A percentile compares a stretch with the other conserved stretches of the same genome.
These are phyloP conservation scores for Eidolon helvum DNA, from an alignment of 2,113 vertebrate genomes.

Conservation along the genomic window DNA sequence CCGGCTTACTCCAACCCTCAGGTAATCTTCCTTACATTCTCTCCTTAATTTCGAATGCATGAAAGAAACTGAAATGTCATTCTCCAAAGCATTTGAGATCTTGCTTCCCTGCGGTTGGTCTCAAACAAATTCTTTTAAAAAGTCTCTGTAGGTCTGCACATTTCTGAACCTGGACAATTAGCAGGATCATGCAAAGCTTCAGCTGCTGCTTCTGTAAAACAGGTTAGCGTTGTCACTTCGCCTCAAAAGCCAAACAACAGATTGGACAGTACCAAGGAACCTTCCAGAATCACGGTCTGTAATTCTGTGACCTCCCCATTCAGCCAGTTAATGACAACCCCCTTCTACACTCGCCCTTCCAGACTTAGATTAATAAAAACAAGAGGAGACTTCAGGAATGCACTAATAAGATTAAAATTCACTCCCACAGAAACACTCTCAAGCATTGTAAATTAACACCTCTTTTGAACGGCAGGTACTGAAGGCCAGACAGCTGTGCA, in stretches of 20 bases:
- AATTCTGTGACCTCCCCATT: neutral
- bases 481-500: neutral
- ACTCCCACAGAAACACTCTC: conserved; percentile 40
- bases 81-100: neutral
- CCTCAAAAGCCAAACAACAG: neutral
- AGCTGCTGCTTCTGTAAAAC: neutral
- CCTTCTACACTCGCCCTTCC: neutral
- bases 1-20: neutral
- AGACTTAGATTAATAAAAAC: conserved; percentile 13
- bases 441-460: neutral
- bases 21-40: neutral
- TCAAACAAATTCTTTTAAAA: neutral
- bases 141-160: neutral
- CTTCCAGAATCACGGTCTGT: neutral
- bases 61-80: neutral
- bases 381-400: conserved; percentile 24
- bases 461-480: neutral
- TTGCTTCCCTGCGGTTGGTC: neutral
- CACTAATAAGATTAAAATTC: conserved; percentile 17
- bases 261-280: neutral
- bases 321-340: neutral
- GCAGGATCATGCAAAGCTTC: neutral
- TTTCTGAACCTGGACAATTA: neutral
- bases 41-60: neutral
- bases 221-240: neutral